Percentiles rank a stretch among this genome's conserved stretches.
Evolutionary conservation across 2,888 invertebrate species (phyloP).

Genomic region (Eristalis tenax): DNA sequence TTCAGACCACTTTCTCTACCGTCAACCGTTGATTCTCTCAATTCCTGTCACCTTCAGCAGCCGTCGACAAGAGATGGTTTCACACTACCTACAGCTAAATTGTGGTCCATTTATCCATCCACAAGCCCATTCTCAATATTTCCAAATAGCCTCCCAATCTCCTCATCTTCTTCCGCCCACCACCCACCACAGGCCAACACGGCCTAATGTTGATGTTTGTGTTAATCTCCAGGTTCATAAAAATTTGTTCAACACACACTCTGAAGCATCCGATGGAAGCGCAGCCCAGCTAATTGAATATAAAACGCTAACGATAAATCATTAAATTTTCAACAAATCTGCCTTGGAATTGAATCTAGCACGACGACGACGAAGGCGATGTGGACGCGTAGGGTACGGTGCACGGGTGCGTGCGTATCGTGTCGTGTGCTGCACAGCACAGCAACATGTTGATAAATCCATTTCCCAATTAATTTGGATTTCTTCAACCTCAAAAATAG

Average conservation of each 20-base stretch:
- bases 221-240: background rate
- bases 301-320: slow-evolving; percentile 19
- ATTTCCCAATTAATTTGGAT: slow-evolving; percentile 59
- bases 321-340: slow-evolving; percentile 29
- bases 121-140: background rate
- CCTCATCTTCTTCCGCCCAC: background rate
- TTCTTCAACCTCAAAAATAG: slow-evolving; percentile 27
- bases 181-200: background rate
- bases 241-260: background rate
- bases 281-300: slow-evolving; percentile 23
- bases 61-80: too few species aligned
- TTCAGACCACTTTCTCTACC: too few species aligned
- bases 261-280: background rate
- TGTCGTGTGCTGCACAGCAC: background rate
- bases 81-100: background rate
- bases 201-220: background rate
- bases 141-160: background rate
- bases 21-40: too few species aligned
- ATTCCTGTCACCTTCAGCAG: too few species aligned
- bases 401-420: background rate
- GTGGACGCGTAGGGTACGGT: background rate
- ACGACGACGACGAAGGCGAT: background rate
- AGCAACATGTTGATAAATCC: slow-evolving; percentile 43
- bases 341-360: background rate
- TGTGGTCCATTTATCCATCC: background rate